phyloP scores from a whole-genome alignment of 2,113 vertebrate species.

The Zeus faber region DNA sequence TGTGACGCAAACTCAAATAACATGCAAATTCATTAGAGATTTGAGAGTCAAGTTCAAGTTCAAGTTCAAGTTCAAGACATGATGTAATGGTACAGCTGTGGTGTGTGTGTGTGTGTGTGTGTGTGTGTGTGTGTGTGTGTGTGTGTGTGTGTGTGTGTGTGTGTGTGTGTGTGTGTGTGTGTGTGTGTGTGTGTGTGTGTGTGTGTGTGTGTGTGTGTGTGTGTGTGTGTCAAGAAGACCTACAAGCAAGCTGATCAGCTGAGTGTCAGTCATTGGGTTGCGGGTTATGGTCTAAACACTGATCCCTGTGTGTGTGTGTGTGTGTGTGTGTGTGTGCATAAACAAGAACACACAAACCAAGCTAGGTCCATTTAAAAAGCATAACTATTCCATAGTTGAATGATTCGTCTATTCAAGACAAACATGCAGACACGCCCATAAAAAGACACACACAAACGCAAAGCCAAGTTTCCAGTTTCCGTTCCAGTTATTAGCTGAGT shows the following conservation, averaged over 20 bases:
- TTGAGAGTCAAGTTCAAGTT: no score
- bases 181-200: background rate
- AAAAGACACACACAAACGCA: no score
- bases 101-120: background rate
- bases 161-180: background rate
- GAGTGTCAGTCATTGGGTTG: conserved; percentile 12
- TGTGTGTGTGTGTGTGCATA: background rate
- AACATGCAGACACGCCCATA: no score
- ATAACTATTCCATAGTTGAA: no score
- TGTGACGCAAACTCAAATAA: no score
- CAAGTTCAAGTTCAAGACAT: no score
- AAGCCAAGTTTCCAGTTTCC: no score
- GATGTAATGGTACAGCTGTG: background rate
- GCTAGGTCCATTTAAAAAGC: no score
- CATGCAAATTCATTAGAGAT: no score
- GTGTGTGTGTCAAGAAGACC: background rate
- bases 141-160: background rate
- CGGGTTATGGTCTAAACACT: background rate
- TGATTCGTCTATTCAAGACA: no score
- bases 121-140: background rate
- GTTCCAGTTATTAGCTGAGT: no score
- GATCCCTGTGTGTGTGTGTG: background rate
- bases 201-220: background rate
- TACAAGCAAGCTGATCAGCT: conserved; percentile 37
- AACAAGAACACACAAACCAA: no score